These are phyloP conservation scores for Antheraea yamamai DNA, from an alignment of 2,888 invertebrate genomes.

Conservation along the genomic window DNA sequence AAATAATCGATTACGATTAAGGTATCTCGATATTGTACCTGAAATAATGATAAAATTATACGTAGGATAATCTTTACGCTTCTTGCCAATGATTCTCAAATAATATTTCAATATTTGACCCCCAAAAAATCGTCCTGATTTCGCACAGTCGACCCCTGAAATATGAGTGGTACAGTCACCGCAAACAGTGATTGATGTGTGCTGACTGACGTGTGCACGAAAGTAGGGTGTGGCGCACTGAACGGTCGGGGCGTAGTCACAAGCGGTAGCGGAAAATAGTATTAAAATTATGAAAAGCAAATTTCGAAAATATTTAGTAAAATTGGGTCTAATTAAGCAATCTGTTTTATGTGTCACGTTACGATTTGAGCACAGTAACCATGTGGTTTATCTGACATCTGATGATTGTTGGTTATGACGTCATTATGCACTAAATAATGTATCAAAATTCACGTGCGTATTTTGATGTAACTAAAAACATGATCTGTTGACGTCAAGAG, in stretches of 20 bases:
- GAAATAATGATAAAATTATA: not conserved
- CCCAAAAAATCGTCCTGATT: conserved; percentile 29
- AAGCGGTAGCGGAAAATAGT: conserved; percentile 29
- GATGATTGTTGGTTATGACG: not conserved
- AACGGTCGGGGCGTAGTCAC: conserved; percentile 26
- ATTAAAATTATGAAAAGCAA: not conserved
- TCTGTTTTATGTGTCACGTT: not conserved
- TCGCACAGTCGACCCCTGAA: conserved; percentile 57
- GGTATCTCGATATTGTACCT: not conserved
- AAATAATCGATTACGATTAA: not conserved
- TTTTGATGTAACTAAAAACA: not conserved
- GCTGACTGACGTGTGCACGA: conserved; percentile 75
- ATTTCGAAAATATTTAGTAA: not conserved
- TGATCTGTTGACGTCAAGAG: no score
- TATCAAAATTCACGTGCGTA: not conserved
- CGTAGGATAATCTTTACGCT: not conserved
- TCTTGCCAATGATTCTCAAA: not conserved
- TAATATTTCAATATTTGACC: not conserved
- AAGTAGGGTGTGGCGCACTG: conserved; percentile 57
- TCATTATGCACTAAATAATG: not conserved
- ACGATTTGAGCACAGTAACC: not conserved
- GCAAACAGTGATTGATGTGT: conserved; percentile 77
- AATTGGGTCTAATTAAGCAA: not conserved
- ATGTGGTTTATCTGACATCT: not conserved
- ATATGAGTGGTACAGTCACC: conserved; percentile 75